Evolutionary conservation across 2,888 invertebrate species (phyloP).

Genomic region (Petrolisthes manimaculis): DNA sequence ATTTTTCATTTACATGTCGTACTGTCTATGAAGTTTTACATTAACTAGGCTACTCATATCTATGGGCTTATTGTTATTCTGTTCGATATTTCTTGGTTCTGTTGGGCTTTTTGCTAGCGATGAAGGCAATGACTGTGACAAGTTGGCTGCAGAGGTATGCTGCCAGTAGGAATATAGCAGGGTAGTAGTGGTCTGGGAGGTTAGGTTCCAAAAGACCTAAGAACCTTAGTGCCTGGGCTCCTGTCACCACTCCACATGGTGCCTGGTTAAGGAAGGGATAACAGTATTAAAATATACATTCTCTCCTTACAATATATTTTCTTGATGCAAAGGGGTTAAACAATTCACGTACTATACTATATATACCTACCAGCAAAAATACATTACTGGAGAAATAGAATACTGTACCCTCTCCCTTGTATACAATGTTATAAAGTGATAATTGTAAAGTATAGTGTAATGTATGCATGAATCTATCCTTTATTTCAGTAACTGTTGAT

Average conservation of each 20-base stretch:
- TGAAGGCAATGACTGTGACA: slow-evolving; percentile 51
- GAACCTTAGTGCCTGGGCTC: slow-evolving; percentile 61
- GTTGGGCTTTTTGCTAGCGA: slow-evolving; percentile 53
- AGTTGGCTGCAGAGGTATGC: slow-evolving; percentile 55
- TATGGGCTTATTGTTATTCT: slow-evolving; percentile 30
- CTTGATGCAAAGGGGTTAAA: no score
- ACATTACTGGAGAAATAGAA: no score
- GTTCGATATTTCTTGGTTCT: slow-evolving; percentile 59
- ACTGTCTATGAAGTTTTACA: slow-evolving; percentile 4
- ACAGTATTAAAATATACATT: no score
- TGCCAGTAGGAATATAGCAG: slow-evolving; percentile 57
- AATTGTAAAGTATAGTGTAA: no score
- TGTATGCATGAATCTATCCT: no score
- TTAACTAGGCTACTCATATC: background rate
- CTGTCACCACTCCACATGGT: slow-evolving; percentile 64
- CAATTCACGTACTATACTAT: no score
- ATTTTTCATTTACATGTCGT: slow-evolving; percentile 23
- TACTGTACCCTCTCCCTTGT: no score
- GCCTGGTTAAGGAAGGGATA: slow-evolving; percentile 42
- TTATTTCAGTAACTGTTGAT: no score
- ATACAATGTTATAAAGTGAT: no score
- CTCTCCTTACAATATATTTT: no score
- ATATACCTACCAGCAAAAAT: no score
- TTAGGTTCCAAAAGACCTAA: slow-evolving; percentile 52
- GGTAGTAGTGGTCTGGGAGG: slow-evolving; percentile 50